A percentile compares a stretch with the other conserved stretches of the same genome.
Evolutionary conservation across 2,888 invertebrate genomes (phyloP).

Genomic region (Lathronympha strigana): DNA sequence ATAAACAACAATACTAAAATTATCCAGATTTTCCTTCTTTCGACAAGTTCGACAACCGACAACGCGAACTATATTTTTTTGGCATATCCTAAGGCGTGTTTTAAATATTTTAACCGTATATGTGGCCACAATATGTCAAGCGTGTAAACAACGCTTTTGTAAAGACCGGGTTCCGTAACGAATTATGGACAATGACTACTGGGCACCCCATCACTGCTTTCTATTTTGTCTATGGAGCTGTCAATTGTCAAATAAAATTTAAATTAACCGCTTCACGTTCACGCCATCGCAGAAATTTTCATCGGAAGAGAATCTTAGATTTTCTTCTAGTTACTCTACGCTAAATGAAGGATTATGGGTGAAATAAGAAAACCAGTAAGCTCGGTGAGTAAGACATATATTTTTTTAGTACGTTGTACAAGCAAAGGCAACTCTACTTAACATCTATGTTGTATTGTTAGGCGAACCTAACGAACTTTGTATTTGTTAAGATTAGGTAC

Average conservation of each 20-base stretch:
- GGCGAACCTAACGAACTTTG: neutral
- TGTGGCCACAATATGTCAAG: neutral
- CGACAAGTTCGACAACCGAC: neutral
- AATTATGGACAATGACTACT: neutral
- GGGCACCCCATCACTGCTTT: neutral
- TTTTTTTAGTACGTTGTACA: conserved; percentile 19
- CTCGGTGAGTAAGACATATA: conserved; percentile 42
- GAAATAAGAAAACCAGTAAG: conserved; percentile 44
- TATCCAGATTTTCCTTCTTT: neutral
- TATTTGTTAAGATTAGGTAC: neutral
- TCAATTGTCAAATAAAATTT: conserved; percentile 41
- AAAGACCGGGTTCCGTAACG: conserved; percentile 6
- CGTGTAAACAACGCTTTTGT: neutral
- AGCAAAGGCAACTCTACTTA: neutral
- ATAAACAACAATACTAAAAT: neutral
- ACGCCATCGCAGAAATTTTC: conserved; percentile 1
- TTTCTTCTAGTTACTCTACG: conserved; percentile 29
- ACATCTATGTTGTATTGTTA: neutral
- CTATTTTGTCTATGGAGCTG: conserved; percentile 18
- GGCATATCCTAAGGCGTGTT: neutral
- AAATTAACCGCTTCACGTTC: conserved; percentile 47
- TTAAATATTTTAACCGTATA: neutral
- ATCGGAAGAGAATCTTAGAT: conserved; percentile 31
- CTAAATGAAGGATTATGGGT: conserved; percentile 53
- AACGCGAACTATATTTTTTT: conserved; percentile 12